A percentile compares a stretch with the other conserved stretches of the same genome.
Conservation (phyloP, 2,797 vertebrate genomes). For the Lutra lutra region DNA sequence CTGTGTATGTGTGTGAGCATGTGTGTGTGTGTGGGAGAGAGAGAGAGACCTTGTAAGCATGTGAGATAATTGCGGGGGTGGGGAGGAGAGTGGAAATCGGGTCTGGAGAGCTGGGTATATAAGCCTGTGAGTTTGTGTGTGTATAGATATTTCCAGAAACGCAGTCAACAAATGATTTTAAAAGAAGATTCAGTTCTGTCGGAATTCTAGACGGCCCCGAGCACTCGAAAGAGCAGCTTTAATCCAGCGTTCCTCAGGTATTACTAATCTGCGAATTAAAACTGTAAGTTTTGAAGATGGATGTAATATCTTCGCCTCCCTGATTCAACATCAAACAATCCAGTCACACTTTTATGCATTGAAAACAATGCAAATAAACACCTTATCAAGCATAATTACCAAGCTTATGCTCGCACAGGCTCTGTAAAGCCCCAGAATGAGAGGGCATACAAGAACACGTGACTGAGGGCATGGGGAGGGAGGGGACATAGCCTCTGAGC, state of each 20-base stretch:
- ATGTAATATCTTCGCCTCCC: slow-evolving; percentile 55
- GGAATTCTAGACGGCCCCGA: slow-evolving; percentile 11
- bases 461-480: rapidly evolving
- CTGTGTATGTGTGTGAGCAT: neutral
- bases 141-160: neutral
- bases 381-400: slow-evolving; percentile 52
- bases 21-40: too few relatives aligned
- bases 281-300: slow-evolving; percentile 49
- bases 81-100: neutral
- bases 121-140: neutral
- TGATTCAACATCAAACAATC: slow-evolving; percentile 41
- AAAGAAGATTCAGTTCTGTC: neutral
- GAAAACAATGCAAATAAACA: slow-evolving; percentile 45
- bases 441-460: neutral
- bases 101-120: neutral
- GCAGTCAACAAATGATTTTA: slow-evolving; percentile 4
- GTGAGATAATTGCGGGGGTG: rapidly evolving
- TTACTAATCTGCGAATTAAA: slow-evolving; percentile 73
- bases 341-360: slow-evolving; percentile 68
- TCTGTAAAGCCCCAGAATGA: slow-evolving; percentile 25
- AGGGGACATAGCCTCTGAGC: neutral
- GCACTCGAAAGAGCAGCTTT: neutral
- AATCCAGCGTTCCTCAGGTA: neutral
- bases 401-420: neutral
- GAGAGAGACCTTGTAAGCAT: neutral